Percentiles rank a stretch among this genome's conserved stretches.
Evolutionary conservation across 2,797 vertebrate genomes (phyloP).

Genomic region (Cirrhinus molitorella): DNA sequence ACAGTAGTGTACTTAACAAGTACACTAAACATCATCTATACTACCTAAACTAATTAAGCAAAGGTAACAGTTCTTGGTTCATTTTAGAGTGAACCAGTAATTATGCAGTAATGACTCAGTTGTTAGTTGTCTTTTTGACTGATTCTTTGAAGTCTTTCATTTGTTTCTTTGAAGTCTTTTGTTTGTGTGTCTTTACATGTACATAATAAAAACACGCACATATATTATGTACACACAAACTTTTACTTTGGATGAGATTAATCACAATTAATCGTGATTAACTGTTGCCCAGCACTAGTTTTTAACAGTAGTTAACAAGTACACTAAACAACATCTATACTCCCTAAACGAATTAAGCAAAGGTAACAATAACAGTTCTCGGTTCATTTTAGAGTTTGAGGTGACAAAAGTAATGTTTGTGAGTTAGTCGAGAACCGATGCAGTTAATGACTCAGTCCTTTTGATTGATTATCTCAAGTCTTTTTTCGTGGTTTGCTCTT

Average conservation of each 20-base stretch:
- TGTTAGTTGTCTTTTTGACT: not conserved
- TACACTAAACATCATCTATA: not conserved
- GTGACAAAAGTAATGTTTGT: not conserved
- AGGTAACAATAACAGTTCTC: not conserved
- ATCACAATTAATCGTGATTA: too few species aligned
- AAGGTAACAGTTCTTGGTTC: not conserved
- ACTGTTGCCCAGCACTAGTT: too few species aligned
- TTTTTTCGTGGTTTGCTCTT: not conserved
- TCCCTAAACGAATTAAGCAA: not conserved
- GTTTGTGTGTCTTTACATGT: too few species aligned
- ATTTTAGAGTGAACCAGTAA: not conserved
- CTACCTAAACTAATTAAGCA: not conserved
- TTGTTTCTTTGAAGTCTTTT: not conserved
- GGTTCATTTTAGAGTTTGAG: not conserved
- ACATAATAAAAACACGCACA: too few species aligned
- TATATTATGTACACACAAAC: too few species aligned
- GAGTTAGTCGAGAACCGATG: not conserved
- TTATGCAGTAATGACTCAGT: not conserved
- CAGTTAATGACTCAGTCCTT: not conserved
- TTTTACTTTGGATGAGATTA: too few species aligned
- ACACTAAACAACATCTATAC: not conserved
- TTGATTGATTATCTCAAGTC: not conserved
- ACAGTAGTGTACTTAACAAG: not conserved
- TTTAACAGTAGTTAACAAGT: not conserved
- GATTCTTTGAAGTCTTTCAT: not conserved